Evolutionary conservation across 23 tunicate genomes (phyloP), one percentile per base, ranked within the genome.

Genomic region (Corella eumyota): DNA sequence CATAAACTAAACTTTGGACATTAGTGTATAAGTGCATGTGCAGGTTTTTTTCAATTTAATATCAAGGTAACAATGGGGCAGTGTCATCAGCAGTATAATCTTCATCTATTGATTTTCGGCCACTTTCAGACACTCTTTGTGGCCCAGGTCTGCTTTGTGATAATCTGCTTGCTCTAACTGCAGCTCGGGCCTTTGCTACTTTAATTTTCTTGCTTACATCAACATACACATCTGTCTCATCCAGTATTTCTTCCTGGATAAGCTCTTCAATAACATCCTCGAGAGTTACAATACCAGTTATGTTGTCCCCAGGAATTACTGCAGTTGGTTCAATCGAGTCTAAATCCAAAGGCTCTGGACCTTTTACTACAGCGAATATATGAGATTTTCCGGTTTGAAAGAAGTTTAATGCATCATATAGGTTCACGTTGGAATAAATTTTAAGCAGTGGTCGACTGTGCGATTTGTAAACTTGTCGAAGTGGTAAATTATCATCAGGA

Each of bases 201-300:
- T 79, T 65, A 22, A 87, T 56, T 65, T 85, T 78, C 33, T 59
- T 65, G 4, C 61, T 70, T 17, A 87, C 77, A 44, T 78, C 85
- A 56, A 77, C 56, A 54, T 76, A 84, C 2, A 61, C 76, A 63
- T 93, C 99, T 25, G 99, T 93, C 61, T 93, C 99, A 63, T 93
- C 99, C 36, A 93, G 37, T 24, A 93, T 93, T 68, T 93, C 99
- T 69, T 93, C 99, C 27, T 80, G 87, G n/a, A 93, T 93, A 25
- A 93, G 61, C 53, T 93, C 99, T 62, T 93, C 99, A 57, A 93
- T 85, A 20, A 93, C 78, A 74, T 93, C 99, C 73, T 93, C 99
- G 37, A 93, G 48, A 2, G 99, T 93, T 30, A 93, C 64, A 33
- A 93, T 66, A 0, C 99, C 99, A 17, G 68, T 48, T 1, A 81